These are phyloP conservation scores for Synergus gifuensis DNA, from an alignment of 2,888 invertebrate genomes.

Conservation along the genomic window DNA sequence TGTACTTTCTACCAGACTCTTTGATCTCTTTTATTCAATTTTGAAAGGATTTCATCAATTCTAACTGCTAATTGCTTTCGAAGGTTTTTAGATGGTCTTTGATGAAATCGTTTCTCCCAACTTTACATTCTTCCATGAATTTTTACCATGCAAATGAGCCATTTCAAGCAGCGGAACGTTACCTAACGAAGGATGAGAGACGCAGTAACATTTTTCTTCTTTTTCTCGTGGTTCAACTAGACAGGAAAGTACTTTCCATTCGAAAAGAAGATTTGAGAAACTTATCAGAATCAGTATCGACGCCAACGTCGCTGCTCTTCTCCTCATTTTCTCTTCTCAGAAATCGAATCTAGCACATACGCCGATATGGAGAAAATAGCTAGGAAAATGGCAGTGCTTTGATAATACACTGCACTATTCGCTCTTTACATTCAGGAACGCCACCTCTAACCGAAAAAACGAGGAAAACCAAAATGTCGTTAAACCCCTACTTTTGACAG, in stretches of 20 bases:
- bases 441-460: not conserved
- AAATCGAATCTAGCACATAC: conserved; percentile 25
- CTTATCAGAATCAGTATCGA: conserved; percentile 31
- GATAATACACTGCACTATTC: conserved; percentile 14
- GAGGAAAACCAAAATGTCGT: conserved; percentile 5
- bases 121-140: too few species aligned
- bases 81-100: too few species aligned
- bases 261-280: conserved; percentile 25
- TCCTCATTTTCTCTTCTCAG: not conserved
- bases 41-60: not conserved
- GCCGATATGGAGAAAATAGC: conserved; percentile 16
- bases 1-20: not conserved
- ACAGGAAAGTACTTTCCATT: conserved; percentile 18
- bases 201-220: not conserved
- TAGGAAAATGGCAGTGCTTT: not conserved
- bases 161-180: conserved; percentile 7
- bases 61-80: too few species aligned
- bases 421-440: not conserved
- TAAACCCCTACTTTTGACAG: conserved; percentile 14
- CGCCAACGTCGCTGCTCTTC: not conserved
- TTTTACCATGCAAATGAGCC: not conserved
- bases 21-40: not conserved
- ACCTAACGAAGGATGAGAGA: not conserved
- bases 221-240: not conserved
- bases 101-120: too few species aligned